Percentiles rank a stretch among this genome's conserved stretches.
These are phyloP conservation scores for Orchesella flavescens DNA, from an alignment of 2,888 invertebrate genomes.

Conservation along the genomic window DNA sequence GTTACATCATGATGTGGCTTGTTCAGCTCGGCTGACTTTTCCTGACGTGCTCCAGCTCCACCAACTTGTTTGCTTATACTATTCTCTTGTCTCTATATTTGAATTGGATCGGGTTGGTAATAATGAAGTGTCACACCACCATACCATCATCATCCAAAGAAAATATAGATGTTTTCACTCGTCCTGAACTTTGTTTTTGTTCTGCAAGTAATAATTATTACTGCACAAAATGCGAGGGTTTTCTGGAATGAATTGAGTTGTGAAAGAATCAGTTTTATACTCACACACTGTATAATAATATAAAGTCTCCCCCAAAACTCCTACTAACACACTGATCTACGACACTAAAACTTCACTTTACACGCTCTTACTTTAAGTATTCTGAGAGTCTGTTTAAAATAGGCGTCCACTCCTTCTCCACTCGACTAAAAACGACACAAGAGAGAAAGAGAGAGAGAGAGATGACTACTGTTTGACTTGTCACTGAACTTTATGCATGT, in stretches of 20 bases:
- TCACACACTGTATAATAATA: background rate
- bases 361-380: conserved; percentile 28
- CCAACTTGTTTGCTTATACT: conserved; percentile 30
- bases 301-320: conserved; percentile 5
- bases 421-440: background rate
- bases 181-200: conserved; percentile 36
- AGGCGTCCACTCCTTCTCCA: background rate
- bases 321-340: conserved; percentile 11
- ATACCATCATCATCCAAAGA: background rate
- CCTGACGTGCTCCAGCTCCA: conserved; percentile 13
- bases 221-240: background rate
- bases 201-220: conserved; percentile 32
- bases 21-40: conserved; percentile 31
- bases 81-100: background rate
- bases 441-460: conserved; percentile 34
- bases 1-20: too few relatives aligned
- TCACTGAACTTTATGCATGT: conserved; percentile 61
- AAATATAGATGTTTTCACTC: background rate
- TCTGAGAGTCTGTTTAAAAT: conserved; percentile 25
- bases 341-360: conserved; percentile 36
- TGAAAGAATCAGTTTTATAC: too few relatives aligned
- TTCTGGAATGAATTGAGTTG: too few relatives aligned
- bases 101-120: conserved; percentile 42
- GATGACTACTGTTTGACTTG: conserved; percentile 51
- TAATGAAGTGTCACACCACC: conserved; percentile 27